Evolutionary conservation across 2,113 vertebrate genomes (phyloP), one percentile per base, ranked within the genome.

Genomic region (Capreolus pygargus): DNA sequence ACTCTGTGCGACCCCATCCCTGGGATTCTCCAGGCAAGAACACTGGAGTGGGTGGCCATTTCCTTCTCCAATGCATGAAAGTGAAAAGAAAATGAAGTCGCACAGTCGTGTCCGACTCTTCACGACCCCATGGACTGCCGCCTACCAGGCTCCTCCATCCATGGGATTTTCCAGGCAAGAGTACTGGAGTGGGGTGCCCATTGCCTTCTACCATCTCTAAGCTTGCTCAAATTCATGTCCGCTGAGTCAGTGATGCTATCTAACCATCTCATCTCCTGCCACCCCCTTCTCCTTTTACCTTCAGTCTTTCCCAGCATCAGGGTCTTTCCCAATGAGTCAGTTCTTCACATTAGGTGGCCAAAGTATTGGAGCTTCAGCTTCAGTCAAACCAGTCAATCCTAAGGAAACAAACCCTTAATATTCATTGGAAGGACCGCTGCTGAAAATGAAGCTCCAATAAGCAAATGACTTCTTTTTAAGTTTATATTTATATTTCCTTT

Each of bases 401-500:
- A 43, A 43, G 36, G 36, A 76, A 76, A 76, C 43, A 43, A 43
- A 76, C 11, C 36, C 23, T 43, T 43, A 23, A 76, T 76, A 43
- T 76, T 43, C 36, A 27, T 43, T 14, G 23, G 70, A 76, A 76
- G 36, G 70, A 76, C 36, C 12, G 2, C 36, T 43, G 70, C 21
- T 39, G 70, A 74, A 74, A 21, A 39, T 43, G 39, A 39, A 43
- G 2, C 70, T 47, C 25, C 25, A 81, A 45, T 64, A 50, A 39
- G 6, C 67, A 85, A 58, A 83, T 7, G 47, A 5, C 5, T 57
- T 94, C 2, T 50, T 94, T 54, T 94, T 33, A 88, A 67, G 36
- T 21, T 60, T 3, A 81, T 91, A 91, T 86, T 23, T 19, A 87
- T 81, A 86, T 95, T 91, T 94, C 19, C 3, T 45, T 82, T 52